Evolutionary conservation across 2,888 invertebrate species (phyloP), one percentile per base, ranked within the genome.

Genomic region (Liopterus haemorrhoidalis): DNA sequence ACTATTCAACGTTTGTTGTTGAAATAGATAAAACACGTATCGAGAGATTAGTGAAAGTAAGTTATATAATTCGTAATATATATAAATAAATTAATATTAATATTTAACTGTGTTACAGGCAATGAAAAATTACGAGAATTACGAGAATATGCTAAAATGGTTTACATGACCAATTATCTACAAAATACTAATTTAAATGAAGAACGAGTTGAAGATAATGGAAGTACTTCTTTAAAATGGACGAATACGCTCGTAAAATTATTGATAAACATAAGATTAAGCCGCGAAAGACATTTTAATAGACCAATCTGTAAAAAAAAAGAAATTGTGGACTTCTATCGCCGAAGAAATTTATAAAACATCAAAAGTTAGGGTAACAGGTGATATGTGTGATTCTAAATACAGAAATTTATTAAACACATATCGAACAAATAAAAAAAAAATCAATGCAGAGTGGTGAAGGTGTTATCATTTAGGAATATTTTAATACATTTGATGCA

Each of bases 271-370:
- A 14, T 28, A 28, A 5, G 28, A 28, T 4, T 28, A 28, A 14
- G 4, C 12, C 12, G 15, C 12, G n/a, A 28, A 28, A 2, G 14
- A 28, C 28, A 28, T 28, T 28, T 28, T n/a, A 28, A 28, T 4
- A n/a, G 15, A n/a, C 28, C 2, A 28, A 28, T 28, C 14, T 28
- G 28, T 28, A 27, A 27, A 14, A 27, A n/a, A 28, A 28, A n/a
- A 28, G 15, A 28, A 28, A 28, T 28, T 28, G 28, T 28, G 28
- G 28, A 12, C n/a, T n/a, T n/a, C n/a, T n/a, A n/a, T n/a, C n/a
- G n/a, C n/a, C n/a, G n/a, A 33, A 33, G 33, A 33, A 33, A 11
- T 15, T 15, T 5, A 33, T 16, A n/a, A 16, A 5, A 5, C 14
- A 15, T 16, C 5, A n/a, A 33, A 33, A 8, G 11, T 33, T 15